phyloP scores from a whole-genome alignment of 2,113 vertebrate genomes.

The Silurus glanis region DNA sequence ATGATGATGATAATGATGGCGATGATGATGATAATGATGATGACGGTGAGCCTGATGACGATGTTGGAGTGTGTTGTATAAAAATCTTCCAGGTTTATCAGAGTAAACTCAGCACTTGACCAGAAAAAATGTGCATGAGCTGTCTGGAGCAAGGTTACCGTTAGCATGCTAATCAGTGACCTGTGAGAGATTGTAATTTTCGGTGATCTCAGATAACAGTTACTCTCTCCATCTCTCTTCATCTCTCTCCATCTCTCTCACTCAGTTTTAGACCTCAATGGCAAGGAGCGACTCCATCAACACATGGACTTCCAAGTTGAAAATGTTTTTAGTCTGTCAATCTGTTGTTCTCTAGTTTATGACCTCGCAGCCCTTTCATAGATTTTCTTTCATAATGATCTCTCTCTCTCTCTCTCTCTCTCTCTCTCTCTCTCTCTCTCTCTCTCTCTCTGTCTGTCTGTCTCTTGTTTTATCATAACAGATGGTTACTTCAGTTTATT shows the following conservation, averaged over 20 bases:
- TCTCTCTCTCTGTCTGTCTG: not conserved
- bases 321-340: conserved; percentile 50
- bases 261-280: conserved; percentile 55
- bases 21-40: too few relatives aligned
- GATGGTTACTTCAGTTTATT: conserved; percentile 50
- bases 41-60: too few relatives aligned
- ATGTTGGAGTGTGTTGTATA: too few relatives aligned
- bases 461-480: conserved; percentile 50
- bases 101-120: too few relatives aligned
- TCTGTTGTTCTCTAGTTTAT: not conserved
- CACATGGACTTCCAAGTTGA: not conserved
- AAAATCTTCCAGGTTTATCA: too few relatives aligned
- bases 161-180: conserved; percentile 66
- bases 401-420: not conserved
- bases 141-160: conserved; percentile 69
- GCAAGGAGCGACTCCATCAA: conserved; percentile 48
- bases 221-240: conserved; percentile 45
- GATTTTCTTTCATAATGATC: not conserved
- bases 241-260: conserved; percentile 53
- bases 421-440: too few relatives aligned
- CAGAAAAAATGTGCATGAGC: conserved; percentile 49
- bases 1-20: too few relatives aligned
- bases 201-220: conserved; percentile 72
- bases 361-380: not conserved
- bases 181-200: conserved; percentile 72